Base-by-base conservation (phyloP, 2,888 invertebrate genomes). In the Limnephilus lunatus region DNA sequence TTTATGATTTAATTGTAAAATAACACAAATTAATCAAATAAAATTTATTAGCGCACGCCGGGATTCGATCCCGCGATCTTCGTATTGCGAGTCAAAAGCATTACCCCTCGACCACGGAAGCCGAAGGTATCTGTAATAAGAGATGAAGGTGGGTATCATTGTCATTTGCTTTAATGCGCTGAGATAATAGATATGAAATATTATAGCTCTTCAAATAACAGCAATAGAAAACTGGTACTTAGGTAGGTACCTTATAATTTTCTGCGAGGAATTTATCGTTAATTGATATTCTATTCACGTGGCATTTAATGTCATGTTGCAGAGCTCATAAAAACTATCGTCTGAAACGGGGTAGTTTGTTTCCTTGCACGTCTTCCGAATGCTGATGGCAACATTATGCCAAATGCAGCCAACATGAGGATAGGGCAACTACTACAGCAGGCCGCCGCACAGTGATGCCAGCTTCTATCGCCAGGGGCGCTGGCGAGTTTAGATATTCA, bases 281-380 rank as follows among this genome's bases (percentile, higher is more conserved):
- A 48, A 15, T 83, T 25, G 25, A 35, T 25, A 35, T 83, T 32
- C 83, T 32, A n/a, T 19, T 11, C 83, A 35, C 35, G 83, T 83
- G 39, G 25, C n/a, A 11, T 7, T 83, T 35, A 83, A 83, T 35
- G 25, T 39, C 83, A n/a, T 83, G 83, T 83, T 9, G 3, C 35
- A 35, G 68, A 68, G 68, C 35, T 83, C 83, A 83, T 83, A 83
- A 83, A 83, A 35, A 25, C 39, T 35, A 25, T 35, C 83, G 31
- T 35, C 83, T 35, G 25, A 83, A 83, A 83, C 83, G 83, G 35
- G 35, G 35, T 35, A 15, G 83, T 83, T 83, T 83, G 83, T 83
- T 83, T 35, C 83, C 35, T 35, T 31, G 9, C 15, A 35, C 83
- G 83, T 35, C 83, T 2, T 35, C 83, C 25, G 83, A 83, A 83